Percentiles rank a stretch among this genome's conserved stretches.
Conservation (phyloP, 2,113 vertebrate species). For the Urocolius indicus region DNA sequence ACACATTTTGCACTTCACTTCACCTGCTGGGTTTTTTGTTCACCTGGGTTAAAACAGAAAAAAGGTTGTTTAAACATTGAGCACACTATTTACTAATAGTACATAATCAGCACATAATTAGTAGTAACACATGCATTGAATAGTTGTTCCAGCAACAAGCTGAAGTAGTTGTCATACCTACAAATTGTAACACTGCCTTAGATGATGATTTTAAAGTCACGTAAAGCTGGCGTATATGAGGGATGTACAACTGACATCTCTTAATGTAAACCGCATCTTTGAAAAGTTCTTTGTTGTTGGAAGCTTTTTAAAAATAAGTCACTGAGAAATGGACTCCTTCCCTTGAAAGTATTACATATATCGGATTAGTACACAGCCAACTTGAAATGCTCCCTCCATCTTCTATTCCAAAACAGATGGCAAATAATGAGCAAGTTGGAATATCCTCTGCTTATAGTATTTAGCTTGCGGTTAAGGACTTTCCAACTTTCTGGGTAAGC, state of each 20-base stretch:
- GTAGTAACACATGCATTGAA: not conserved
- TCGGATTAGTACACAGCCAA: slow-evolving; percentile 24
- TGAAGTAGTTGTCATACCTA: not conserved
- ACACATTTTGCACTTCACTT: not conserved
- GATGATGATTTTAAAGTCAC: not conserved
- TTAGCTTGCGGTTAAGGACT: slow-evolving; percentile 17
- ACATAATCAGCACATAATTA: not conserved
- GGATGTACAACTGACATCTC: not conserved
- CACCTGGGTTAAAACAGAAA: not conserved
- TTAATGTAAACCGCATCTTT: not conserved
- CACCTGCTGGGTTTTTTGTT: not conserved
- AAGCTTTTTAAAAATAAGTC: slow-evolving; percentile 1
- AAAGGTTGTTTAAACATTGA: not conserved
- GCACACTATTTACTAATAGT: not conserved
- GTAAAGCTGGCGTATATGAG: not conserved
- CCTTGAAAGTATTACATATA: not conserved
- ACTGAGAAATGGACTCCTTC: not conserved
- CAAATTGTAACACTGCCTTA: not conserved
- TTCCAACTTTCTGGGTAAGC: slow-evolving; percentile 37
- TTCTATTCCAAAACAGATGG: slow-evolving; percentile 36
- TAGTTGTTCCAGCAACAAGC: not conserved
- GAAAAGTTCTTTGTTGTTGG: not conserved
- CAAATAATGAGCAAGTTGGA: slow-evolving; percentile 37
- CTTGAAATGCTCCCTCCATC: slow-evolving; percentile 29
- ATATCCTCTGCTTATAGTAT: slow-evolving; percentile 1